Percentiles rank a stretch among this genome's conserved stretches.
phyloP scores from a whole-genome alignment of 2,888 invertebrate species.

The Lycocerus yunnanus region DNA sequence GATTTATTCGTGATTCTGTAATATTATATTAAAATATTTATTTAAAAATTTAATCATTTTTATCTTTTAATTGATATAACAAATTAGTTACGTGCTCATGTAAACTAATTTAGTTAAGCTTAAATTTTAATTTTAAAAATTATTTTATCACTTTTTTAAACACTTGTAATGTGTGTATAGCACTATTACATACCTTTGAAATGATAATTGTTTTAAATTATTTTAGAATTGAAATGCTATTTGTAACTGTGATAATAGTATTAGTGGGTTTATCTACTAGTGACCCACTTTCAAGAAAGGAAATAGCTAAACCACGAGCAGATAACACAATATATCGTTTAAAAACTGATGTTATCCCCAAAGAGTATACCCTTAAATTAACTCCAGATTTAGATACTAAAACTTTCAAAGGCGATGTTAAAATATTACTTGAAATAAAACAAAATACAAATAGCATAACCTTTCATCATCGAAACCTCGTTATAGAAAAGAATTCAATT shows the following conservation, averaged over 20 bases:
- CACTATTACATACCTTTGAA: no score
- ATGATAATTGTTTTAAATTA: not conserved
- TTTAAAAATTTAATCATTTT: no score
- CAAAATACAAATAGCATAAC: not conserved
- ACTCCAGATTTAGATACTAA: slow-evolving; percentile 15
- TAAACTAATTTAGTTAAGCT: no score
- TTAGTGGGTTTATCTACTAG: not conserved
- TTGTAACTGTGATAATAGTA: not conserved
- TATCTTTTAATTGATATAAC: no score
- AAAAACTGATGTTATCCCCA: slow-evolving; percentile 6
- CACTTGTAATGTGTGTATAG: no score
- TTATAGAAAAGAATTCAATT: no score
- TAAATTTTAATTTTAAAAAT: no score
- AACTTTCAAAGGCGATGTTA: slow-evolving; percentile 17
- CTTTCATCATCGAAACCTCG: slow-evolving; percentile 10
- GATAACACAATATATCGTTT: slow-evolving; percentile 6
- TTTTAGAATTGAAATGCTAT: not conserved
- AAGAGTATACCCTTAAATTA: slow-evolving; percentile 3
- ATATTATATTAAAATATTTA: no score
- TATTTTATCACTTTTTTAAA: no score
- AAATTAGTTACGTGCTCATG: no score
- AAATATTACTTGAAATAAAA: slow-evolving; percentile 6
- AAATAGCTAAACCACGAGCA: slow-evolving; percentile 2
- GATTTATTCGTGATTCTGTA: no score
- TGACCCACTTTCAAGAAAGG: not conserved